Conservation (phyloP, 2,113 vertebrate species). For the Arenaria interpres region DNA sequence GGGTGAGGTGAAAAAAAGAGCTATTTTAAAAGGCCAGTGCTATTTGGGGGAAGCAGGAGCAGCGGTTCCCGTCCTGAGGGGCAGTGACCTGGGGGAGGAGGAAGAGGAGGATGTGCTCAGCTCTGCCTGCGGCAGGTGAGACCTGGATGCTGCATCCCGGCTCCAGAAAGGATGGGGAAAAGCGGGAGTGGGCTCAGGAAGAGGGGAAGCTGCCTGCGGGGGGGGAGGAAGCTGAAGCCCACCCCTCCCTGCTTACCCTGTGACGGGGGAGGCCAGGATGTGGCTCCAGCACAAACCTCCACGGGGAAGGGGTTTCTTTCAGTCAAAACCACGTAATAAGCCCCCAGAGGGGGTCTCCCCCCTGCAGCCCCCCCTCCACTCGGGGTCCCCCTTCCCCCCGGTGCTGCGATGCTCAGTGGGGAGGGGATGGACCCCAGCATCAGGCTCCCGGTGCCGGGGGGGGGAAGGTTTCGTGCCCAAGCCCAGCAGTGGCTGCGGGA, state of each 20-base stretch:
- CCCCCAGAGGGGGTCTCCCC: not conserved
- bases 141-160: accelerated
- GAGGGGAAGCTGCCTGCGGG: not conserved
- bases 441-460: not conserved
- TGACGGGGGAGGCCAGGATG: not conserved
- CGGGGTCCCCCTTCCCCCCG: not conserved
- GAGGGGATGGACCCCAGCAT: not conserved
- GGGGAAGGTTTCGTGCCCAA: not conserved
- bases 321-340: not conserved
- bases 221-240: not conserved
- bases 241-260: not conserved
- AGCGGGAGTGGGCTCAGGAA: not conserved
- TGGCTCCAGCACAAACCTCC: not conserved
- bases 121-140: not conserved
- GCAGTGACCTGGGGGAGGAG: not conserved
- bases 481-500: not conserved
- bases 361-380: not conserved
- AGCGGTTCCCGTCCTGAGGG: accelerated
- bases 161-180: not conserved
- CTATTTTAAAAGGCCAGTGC: not conserved
- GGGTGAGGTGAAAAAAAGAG: not conserved
- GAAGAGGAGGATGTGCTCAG: not conserved
- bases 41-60: not conserved
- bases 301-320: not conserved
- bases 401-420: not conserved